Base-by-base conservation (phyloP, 2,113 vertebrate species). In the Mesitornis unicolor region DNA sequence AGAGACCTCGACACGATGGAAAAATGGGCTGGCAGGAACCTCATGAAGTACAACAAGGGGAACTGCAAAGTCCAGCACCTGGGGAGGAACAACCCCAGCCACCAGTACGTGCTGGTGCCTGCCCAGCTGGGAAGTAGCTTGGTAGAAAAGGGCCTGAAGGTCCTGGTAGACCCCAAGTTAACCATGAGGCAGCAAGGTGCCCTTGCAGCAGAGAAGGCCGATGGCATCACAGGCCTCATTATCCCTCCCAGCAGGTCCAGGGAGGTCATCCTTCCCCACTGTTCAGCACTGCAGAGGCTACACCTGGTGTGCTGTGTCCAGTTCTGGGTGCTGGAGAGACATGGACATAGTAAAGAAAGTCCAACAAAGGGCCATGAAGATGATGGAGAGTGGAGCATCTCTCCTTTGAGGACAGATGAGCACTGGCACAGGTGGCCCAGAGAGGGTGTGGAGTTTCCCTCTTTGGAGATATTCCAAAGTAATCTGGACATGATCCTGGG, bases 161-260 rank as follows among this genome's bases (percentile, higher is more conserved):
- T 69, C 43, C 43, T n/a, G 12, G 35, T 50, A 50, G 45, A 56
- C 50, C 47, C 17, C 35, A 77, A 1, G 2, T 1, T 47, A 43
- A 80, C 47, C 26, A 25, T 6, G 12, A 90, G 28, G n/a, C 53
- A 59, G 42, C 22, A 36, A 50, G 0, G 0, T 29, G 67, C 57
- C 47, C 15, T 33, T 38, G 63, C 28, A 35, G 36, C 45, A 57
- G 82, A 67, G 28, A 1, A 3, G 9, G 45, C 36, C 54, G 19
- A 6, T 22, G 36, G n/a, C 42, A 28, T 7, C 35, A 45, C 3
- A 3, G 26, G 61, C 26, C 68, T 19, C 20, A 3, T 36, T 50
- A 42, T 42, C 16, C 9, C 57, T 64, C 48, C 57, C 67, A 38
- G 22, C 10, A 35, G 42, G 26, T 8, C 6, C 0, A 80, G 26